Evolutionary conservation across 2,888 invertebrate genomes (phyloP), one percentile per base, ranked within the genome.

Genomic region (Priapulus caudatus): DNA sequence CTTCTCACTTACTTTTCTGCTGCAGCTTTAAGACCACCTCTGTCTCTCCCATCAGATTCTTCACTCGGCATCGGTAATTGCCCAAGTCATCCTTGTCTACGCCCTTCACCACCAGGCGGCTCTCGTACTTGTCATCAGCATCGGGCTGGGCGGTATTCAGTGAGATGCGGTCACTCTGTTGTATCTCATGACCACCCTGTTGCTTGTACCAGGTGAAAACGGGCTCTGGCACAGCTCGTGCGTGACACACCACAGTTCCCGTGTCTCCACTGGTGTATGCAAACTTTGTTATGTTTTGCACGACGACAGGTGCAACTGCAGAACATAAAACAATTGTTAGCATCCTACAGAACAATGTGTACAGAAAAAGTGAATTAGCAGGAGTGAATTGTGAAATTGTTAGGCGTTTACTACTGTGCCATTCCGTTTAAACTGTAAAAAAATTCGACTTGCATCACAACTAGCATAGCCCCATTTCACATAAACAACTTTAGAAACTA

Each of bases 1-100:
- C n/a, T n/a, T n/a, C n/a, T n/a, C 33, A 33, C 33, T 10, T 33
- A 33, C 33, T 33, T 33, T 33, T 33, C 33, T n/a, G 33, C 33
- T 33, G 33, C 33, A 33, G 33, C 10, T 10, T 33, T 10, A 33
- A 10, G n/a, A n/a, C n/a, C n/a, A 10, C 33, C n/a, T 10, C 10
- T n/a, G 10, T n/a, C 33, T 33, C 10, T 33, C 33, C 33, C 10
- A 33, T 33, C 33, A 33, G 10, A n/a, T 33, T 33, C 10, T n/a
- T 33, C n/a, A n/a, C 33, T n/a, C 10, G 10, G 33, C 33, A 33
- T 33, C 33, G 33, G 33, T 33, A 33, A 10, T 33, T n/a, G 10
- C 33, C 33, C 10, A 33, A n/a, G 33, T 33, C 33, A 10, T 33
- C 33, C 10, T 10, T n/a, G 10, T 33, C n/a, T n/a, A 33, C 33